Evolutionary conservation across 2,113 vertebrate species (phyloP), one percentile per base, ranked within the genome.

Genomic region (Colius striatus): DNA sequence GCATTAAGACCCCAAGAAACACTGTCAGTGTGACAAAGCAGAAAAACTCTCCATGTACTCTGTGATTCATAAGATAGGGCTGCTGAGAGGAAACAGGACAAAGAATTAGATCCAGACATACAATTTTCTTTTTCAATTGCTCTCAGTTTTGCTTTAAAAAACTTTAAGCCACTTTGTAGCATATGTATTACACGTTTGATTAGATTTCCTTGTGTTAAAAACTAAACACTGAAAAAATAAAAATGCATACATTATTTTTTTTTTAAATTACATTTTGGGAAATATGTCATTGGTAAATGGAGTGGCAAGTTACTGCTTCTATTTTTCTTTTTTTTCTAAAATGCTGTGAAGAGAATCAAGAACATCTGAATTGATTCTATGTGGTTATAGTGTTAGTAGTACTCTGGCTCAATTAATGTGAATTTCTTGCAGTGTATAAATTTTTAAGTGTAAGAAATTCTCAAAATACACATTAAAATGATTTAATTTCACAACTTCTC

Each of bases 171-270:
- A 22, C 61, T 41, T 55, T 95, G 27, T 74, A 85, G 29, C 16
- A 50, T 66, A 61, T 3, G 1, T 70, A 82, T 87, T 45, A 13
- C 4, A 90, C 50, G 48, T 94, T 65, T 87, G 84, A 54, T 53
- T 71, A 63, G 23, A 79, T 82, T 79, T 67, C 11, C 79, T 74
- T 89, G 60, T 80, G 45, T 90, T 78, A 81, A 74, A 92, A 97
- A 47, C 16, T 43, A 47, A 94, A 50, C 32, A 57, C 15, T 81
- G 17, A 67, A 67, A 48, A 92, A 95, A 92, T 34, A 16, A 72
- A 73, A 95, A 76, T 55, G 16, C 15, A 70, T 26, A n/a, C 3
- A 4, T 34, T 5, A 30, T 55, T 16, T 10, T 36, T 68, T 79
- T 81, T 57, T 54, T 41, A 9, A 23, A 62, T 84, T 94, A 53